These are phyloP conservation scores for Drosophila kokeensis DNA, from an alignment of 2,888 invertebrate genomes.

Conservation along the genomic window DNA sequence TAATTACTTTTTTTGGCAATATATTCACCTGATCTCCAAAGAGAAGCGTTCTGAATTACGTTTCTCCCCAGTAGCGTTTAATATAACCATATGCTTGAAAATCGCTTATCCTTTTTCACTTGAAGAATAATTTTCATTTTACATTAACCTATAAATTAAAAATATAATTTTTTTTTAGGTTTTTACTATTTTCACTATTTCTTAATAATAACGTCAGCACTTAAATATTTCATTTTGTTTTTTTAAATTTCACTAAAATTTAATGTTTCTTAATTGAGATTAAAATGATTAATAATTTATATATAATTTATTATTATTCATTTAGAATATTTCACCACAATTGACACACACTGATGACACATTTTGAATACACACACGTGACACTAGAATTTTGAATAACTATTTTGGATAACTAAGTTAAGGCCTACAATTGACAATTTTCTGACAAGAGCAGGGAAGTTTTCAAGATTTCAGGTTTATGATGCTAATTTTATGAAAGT, in stretches of 20 bases:
- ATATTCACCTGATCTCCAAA: conserved; percentile 25
- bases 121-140: conserved; percentile 41
- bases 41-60: neutral
- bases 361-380: neutral
- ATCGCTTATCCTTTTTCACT: neutral
- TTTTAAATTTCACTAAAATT: neutral
- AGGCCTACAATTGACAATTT: neutral
- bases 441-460: neutral
- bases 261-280: neutral
- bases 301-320: neutral
- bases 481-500: neutral
- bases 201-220: neutral
- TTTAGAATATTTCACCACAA: neutral
- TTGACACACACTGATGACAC: neutral
- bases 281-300: neutral
- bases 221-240: neutral
- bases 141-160: neutral
- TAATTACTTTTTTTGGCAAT: no score
- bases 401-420: no score
- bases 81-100: conserved; percentile 5
- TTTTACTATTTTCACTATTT: neutral
- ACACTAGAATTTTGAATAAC: neutral
- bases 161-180: accelerated
- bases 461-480: neutral
- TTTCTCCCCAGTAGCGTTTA: conserved; percentile 7